Conservation (phyloP, 2,888 invertebrate genomes). For the Hylaea fasciaria region DNA sequence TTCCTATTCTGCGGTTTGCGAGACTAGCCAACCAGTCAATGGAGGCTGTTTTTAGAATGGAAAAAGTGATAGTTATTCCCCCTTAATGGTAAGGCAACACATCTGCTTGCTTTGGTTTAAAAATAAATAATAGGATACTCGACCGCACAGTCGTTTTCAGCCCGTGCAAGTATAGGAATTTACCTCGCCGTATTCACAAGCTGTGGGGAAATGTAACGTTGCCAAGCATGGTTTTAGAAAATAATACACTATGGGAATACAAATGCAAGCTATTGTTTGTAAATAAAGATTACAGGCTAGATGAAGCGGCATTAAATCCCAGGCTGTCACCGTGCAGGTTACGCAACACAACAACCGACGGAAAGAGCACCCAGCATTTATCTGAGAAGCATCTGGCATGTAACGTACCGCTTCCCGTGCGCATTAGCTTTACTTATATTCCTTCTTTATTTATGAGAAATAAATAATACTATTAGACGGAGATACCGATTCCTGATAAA, state of each 20-base stretch:
- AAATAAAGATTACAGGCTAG: conserved; percentile 58
- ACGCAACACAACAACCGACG: conserved; percentile 66
- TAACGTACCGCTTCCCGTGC: conserved; percentile 79
- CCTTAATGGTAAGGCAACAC: conserved; percentile 35
- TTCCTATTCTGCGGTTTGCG: conserved; percentile 72
- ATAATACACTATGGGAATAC: conserved; percentile 40
- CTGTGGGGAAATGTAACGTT: conserved; percentile 19
- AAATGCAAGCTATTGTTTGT: conserved; percentile 59
- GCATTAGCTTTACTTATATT: conserved; percentile 82
- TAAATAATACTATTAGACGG: conserved; percentile 85
- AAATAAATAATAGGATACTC: conserved; percentile 43
- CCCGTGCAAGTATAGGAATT: conserved; percentile 14
- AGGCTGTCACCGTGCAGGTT: conserved; percentile 66
- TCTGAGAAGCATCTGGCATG: conserved; percentile 75
- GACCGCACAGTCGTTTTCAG: conserved; percentile 31
- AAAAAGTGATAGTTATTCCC: conserved; percentile 51
- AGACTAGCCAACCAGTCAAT: conserved; percentile 58
- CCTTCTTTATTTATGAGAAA: conserved; percentile 84
- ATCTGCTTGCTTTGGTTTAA: conserved; percentile 31
- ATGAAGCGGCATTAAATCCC: conserved; percentile 59
- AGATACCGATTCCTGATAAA: conserved; percentile 85
- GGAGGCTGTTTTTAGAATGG: conserved; percentile 54
- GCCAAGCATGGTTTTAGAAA: conserved; percentile 8
- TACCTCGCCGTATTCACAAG: conserved; percentile 12
- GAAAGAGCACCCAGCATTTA: conserved; percentile 71